Conservation (phyloP, 1,140 invertebrate species). For the Microplitis mediator region DNA sequence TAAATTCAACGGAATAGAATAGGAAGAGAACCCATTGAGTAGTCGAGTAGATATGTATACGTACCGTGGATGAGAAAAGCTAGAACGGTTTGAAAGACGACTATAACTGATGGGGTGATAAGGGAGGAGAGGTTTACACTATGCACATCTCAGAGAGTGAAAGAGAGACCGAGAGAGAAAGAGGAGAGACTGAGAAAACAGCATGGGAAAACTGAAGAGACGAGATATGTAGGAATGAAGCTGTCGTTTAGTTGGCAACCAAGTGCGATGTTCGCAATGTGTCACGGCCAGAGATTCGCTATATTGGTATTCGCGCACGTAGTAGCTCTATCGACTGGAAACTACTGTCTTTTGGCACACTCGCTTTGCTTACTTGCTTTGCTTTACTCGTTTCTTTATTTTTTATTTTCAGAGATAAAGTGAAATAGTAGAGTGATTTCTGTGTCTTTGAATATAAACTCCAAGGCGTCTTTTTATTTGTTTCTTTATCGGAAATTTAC, state of each 20-base stretch:
- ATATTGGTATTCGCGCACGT: conserved; percentile 28
- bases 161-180: not conserved
- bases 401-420: too few relatives aligned
- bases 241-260: conserved; percentile 5
- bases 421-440: too few relatives aligned
- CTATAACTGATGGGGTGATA: too few relatives aligned
- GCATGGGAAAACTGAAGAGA: not conserved
- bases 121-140: too few relatives aligned
- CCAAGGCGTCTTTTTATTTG: too few relatives aligned
- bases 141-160: too few relatives aligned
- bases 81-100: too few relatives aligned
- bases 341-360: conserved; percentile 24
- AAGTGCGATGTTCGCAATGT: conserved; percentile 34
- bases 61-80: too few relatives aligned
- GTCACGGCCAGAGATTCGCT: conserved; percentile 34
- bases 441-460: too few relatives aligned
- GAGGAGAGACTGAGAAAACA: not conserved
- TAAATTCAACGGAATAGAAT: not conserved
- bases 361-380: not conserved
- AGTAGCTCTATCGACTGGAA: conserved; percentile 31
- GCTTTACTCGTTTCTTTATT: not conserved
- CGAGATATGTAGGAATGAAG: not conserved
- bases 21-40: not conserved
- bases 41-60: too few relatives aligned
- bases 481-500: too few relatives aligned